phyloP scores from a whole-genome alignment of 2,797 vertebrate species.

The Miichthys miiuy region DNA sequence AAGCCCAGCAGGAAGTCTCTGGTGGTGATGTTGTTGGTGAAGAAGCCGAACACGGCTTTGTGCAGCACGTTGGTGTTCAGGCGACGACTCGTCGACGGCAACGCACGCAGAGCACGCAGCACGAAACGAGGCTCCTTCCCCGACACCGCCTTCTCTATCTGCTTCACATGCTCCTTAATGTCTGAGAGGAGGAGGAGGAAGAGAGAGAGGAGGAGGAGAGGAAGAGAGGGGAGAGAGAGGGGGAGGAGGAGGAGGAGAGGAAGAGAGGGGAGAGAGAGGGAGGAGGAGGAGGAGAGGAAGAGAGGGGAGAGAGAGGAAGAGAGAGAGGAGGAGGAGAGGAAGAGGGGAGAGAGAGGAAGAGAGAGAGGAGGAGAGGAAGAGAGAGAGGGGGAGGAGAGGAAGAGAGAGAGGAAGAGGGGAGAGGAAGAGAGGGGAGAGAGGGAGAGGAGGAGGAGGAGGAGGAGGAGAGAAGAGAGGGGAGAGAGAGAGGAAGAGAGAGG shows the following conservation, averaged over 20 bases:
- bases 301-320: too few species aligned
- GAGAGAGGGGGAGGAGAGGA: too few species aligned
- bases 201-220: not conserved
- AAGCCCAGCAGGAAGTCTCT: slow-evolving; percentile 92
- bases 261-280: fast-evolving
- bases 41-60: slow-evolving; percentile 92
- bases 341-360: too few species aligned
- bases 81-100: slow-evolving; percentile 94
- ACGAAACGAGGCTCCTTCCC: slow-evolving; percentile 97
- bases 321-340: too few species aligned
- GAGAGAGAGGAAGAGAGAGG: too few species aligned
- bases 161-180: slow-evolving; percentile 96
- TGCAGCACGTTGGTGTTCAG: slow-evolving; percentile 95
- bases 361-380: not conserved
- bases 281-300: too few species aligned
- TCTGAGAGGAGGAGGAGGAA: slow-evolving; percentile 76
- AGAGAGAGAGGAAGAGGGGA: too few species aligned
- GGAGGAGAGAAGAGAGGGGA: not conserved
- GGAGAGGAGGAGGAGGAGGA: not conserved
- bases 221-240: fast-evolving
- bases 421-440: too few species aligned
- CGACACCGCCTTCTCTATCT: slow-evolving; percentile 95
- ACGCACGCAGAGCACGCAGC: slow-evolving; percentile 90
- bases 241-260: too few species aligned
- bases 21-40: slow-evolving; percentile 89